Base-by-base conservation (phyloP, 2,113 vertebrate genomes). In the Pampusana beccarii region DNA sequence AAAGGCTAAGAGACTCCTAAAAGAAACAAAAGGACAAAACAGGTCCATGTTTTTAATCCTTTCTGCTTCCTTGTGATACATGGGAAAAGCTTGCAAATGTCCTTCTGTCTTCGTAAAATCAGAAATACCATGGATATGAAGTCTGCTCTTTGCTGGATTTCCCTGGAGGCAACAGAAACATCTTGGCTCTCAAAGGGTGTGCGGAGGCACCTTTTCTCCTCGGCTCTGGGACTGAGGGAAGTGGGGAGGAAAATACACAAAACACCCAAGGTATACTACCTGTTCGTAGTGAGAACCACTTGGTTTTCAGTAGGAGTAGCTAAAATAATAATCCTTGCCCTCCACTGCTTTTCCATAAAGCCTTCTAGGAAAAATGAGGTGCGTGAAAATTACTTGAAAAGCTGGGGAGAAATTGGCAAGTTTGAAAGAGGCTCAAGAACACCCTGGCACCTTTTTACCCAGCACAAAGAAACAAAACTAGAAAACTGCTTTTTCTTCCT, bases 181-280 rank as follows among this genome's bases (percentile, higher is more conserved):
- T 90, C 72, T 88, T 2, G 0, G 31, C 51, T 67, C 79, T 75
- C 62, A 36, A 21, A 88, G 74, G 61, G 90, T 62, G 31, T 44
- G 50, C 26, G 46, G 57, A 60, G 71, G 42, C 66, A 65, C 34
- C 62, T 82, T 58, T n/a, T 85, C 77, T 70, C 21, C n/a, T 61
- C 48, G n/a, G 79, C 36, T n/a, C 50, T 60, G 62, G 44, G 54
- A 69, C n/a, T 8, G 38, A 56, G 20, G 34, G 62, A 58, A 87
- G 12, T 17, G 62, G 9, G 69, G 62, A 69, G 24, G 57, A 58
- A 86, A 80, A 38, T 7, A 42, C 16, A 51, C 53, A 18, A 19
- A 82, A 25, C 26, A 28, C 21, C n/a, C 0, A 2, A 18, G 18
- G 23, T 5, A 11, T 0, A 0, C n/a, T 80, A 6, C 1, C 0